phyloP scores from a whole-genome alignment of 2,797 vertebrate genomes.

The Xenentodon cancila region DNA sequence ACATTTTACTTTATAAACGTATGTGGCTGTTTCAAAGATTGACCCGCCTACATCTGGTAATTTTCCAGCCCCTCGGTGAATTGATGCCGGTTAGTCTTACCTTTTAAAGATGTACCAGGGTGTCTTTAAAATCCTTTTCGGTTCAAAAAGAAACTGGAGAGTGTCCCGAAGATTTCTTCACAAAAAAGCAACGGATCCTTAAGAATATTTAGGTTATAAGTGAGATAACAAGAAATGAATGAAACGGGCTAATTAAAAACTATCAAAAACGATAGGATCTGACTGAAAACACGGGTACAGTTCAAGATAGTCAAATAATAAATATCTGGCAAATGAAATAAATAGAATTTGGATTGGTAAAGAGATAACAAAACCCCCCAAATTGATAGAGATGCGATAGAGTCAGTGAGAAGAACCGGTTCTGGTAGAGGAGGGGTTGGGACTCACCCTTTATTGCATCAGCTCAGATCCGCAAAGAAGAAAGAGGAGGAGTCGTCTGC shows the following conservation, averaged over 20 bases:
- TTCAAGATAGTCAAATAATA: background rate
- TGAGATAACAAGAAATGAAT: constrained; percentile 9
- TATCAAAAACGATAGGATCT: background rate
- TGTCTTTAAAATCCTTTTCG: constrained; percentile 52
- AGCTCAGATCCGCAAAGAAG: constrained; percentile 28
- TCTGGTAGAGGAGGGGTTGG: constrained; percentile 55
- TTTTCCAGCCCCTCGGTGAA: constrained; percentile 17
- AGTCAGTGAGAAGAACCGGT: constrained; percentile 4
- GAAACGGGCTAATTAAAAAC: background rate
- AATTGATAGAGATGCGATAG: constrained; percentile 19
- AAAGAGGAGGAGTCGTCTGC: background rate
- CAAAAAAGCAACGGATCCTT: constrained; percentile 37
- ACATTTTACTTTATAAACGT: too few relatives aligned
- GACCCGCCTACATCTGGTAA: constrained; percentile 22
- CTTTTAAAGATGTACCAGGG: constrained; percentile 49
- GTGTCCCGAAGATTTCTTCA: constrained; percentile 42
- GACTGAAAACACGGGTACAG: background rate
- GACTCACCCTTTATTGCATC: constrained; percentile 77
- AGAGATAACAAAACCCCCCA: too few relatives aligned
- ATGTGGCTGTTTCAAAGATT: background rate
- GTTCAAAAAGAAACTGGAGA: background rate
- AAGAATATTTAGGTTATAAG: background rate
- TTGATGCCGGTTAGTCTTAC: constrained; percentile 64
- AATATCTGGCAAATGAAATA: constrained; percentile 3
- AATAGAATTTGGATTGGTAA: background rate